Base-by-base conservation (phyloP, 2,113 vertebrate species). In the Plotosus lineatus region DNA sequence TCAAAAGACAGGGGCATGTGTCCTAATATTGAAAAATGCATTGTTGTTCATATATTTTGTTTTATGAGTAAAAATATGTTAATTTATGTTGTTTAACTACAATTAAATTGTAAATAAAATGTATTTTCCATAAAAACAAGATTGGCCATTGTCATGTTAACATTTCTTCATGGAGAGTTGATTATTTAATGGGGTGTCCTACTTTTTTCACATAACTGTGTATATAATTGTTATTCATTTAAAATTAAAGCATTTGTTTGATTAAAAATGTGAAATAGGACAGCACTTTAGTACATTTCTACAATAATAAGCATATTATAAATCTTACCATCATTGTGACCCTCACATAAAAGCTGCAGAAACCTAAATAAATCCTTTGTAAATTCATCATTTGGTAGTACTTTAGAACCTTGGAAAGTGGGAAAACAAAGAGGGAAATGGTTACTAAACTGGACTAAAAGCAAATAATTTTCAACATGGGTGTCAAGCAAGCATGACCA, bases 261-360 rank as follows among this genome's bases (percentile, higher is more conserved):
- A 23, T 48, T 63, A 12, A 78, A 17, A 53, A 40, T 46, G 6
- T 9, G 7, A 78, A 15, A 44, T 1, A 19, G 2, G 17, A 63
- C 6, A 40, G 0, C 31, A 78, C 28, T 66, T 2, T 36, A 69
- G 23, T 65, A 0, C 61, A 73, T 23, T 8, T 21, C n/a, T 17
- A 3, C 11, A 46, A 17, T 44, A 28, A 58, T 1, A 80, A 58
- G 77, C 38, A 75, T 11, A 21, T 1, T 28, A 42, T 19, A 48
- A 42, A 1, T 53, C 96, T 94, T 91, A 99, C 98, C 98, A 83
- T 95, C 95, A 69, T 99, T 99, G 90, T 99, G 98, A 6, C 98
- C 98, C 94, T 99, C 98, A 89, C 98, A 99, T 17, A 99, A 95
- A 81, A 99, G 94, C 90, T 99, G 98, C 78, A 99, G 94, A 93